phyloP scores from a whole-genome alignment of 2,797 vertebrate genomes.

The Lateolabrax maculatus region DNA sequence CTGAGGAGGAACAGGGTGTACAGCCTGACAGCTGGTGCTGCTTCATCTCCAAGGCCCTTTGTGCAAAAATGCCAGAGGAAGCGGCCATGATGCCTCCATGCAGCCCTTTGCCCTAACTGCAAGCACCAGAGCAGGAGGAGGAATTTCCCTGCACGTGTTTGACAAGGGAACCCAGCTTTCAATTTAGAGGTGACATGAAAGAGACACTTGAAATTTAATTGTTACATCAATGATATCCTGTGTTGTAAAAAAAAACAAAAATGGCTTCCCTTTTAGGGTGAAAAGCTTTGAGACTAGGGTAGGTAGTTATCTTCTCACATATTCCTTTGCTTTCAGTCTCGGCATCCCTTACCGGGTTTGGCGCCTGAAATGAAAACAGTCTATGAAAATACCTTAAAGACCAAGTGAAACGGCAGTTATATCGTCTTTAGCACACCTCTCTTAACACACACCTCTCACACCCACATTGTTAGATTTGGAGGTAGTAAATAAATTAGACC shows the following conservation, averaged over 20 bases:
- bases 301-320: neutral
- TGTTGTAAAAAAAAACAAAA: neutral
- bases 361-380: neutral
- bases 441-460: neutral
- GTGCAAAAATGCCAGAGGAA: constrained; percentile 20
- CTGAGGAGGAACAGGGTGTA: constrained; percentile 69
- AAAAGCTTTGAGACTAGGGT: neutral
- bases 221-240: constrained; percentile 6
- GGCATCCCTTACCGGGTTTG: neutral
- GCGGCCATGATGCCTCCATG: constrained; percentile 17
- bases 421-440: neutral
- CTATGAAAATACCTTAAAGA: neutral
- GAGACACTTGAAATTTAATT: constrained; percentile 8
- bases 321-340: neutral
- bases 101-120: constrained; percentile 9
- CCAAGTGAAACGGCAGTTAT: neutral
- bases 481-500: neutral
- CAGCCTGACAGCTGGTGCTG: constrained; percentile 63
- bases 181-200: constrained; percentile 2
- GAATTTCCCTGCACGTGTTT: constrained; percentile 13
- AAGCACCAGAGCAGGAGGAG: neutral
- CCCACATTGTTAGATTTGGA: neutral
- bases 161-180: constrained; percentile 4
- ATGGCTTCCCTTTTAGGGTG: neutral
- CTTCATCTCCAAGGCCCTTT: constrained; percentile 42